Evolutionary conservation across 2,888 invertebrate genomes (phyloP), one percentile per base, ranked within the genome.

Genomic region (Noctua comes): DNA sequence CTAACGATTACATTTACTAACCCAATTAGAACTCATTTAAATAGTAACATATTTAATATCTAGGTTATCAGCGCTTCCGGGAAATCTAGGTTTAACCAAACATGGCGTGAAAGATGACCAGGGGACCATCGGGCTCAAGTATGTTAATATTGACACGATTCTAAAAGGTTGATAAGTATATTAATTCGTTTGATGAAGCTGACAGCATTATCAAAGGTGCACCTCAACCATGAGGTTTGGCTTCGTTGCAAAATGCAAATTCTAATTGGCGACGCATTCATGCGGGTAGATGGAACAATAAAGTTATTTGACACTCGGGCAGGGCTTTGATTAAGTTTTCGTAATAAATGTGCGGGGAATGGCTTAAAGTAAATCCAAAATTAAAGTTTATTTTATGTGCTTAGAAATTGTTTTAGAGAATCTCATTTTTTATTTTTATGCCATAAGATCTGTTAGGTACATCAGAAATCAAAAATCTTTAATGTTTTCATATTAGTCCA

Each of bases 231-330:
- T 89, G 62, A 82, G 18, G 18, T 64, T 80, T 84, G 79, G 77
- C 76, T 86, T 85, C 88, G 89, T 89, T 91, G 89, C 82, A 84
- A 91, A 90, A 92, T 92, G 90, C 90, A 92, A 93, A 92, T 92
- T 91, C 78, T 89, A 91, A 91, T 90, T 90, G 90, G 81, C 72
- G 81, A 84, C 62, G 62, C 68, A 73, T 70, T 82, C 70, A 76
- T 76, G 78, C 74, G 79, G 78, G 71, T 73, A 65, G 72, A 62
- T 76, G 75, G 40, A 68, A 84, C 84, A 87, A 80, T 78, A 71
- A 73, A 77, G 70, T 68, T 76, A 74, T 83, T 77, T 79, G 54
- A 66, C 54, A 73, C 18, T 62, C 40, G 31, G 73, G 7, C 66
- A 64, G 62, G 18, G 66, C 75, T 78, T 77, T 77, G 62, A 83